Evolutionary conservation across 2,797 vertebrate species (phyloP), one percentile per base, ranked within the genome.

Genomic region (Alcedo atthis): DNA sequence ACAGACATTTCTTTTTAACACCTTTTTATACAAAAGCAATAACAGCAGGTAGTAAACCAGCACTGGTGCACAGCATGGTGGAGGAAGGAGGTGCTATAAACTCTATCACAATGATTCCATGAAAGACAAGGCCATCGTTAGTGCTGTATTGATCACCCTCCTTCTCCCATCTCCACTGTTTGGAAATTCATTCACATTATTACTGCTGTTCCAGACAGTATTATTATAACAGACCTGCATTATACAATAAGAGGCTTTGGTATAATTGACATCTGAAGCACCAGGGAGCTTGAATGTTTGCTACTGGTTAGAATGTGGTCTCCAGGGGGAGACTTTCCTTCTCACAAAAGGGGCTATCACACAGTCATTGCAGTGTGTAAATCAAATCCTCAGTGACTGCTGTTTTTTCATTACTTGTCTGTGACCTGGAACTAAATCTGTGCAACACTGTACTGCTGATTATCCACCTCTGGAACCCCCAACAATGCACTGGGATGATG

Each of bases 261-360:
- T 92, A 81, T 94, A 97, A 95, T 62, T 94, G 96, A 92, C 79
- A 96, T 73, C 82, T 82, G 89, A 95, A 97, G 81, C 91, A 94
- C 86, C 70, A 66, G 85, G 68, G 92, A 95, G 64, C 68, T 85
- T 28, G 24, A 33, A 91, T 91, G 68, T 87, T 90, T 85, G 90
- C 85, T 76, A 70, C 58, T 93, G 53, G 87, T 92, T 95, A 87
- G 69, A 66, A 76, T 59, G 71, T 77, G 59, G 75, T 81, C 92
- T 90, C 85, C 59, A 69, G 94, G 90, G 94, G 59, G 40, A 84
- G 37, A 81, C 69, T 92, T 95, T 77, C 75, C 33, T 67, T 80
- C 61, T 95, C 9, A 85, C 54, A 93, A 90, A 94, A 93, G 70
- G 62, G 71, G 69, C 55, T 92, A 89, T 93, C 80, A n/a, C 14